These are phyloP conservation scores for Grapholita molesta DNA, from an alignment of 1,140 invertebrate genomes.

Conservation along the genomic window DNA sequence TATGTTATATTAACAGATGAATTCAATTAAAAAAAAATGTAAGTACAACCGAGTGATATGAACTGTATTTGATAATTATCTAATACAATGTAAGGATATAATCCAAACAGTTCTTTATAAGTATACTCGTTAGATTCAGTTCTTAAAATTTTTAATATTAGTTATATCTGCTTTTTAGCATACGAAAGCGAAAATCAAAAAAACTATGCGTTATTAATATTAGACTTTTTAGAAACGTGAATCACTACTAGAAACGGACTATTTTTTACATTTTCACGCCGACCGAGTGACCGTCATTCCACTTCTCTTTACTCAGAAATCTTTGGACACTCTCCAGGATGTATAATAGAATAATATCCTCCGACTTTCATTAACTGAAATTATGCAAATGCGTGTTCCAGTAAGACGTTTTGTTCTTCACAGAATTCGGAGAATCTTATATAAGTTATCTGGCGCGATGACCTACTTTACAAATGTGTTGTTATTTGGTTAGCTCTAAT, in stretches of 20 bases:
- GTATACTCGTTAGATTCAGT: too few species aligned
- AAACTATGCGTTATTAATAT: not conserved
- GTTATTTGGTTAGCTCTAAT: slow-evolving; percentile 10
- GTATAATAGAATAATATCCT: slow-evolving; percentile 6
- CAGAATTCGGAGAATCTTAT: slow-evolving; percentile 16
- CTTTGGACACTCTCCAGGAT: slow-evolving; percentile 12
- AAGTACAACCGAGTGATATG: too few species aligned
- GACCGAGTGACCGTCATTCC: slow-evolving; percentile 9
- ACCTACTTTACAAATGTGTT: slow-evolving; percentile 12
- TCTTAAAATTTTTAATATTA: too few species aligned
- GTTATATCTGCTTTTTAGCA: not conserved
- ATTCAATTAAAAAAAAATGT: too few species aligned
- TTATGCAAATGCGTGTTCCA: slow-evolving; percentile 14
- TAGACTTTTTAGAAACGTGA: not conserved
- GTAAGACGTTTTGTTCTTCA: not conserved
- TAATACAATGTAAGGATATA: not conserved
- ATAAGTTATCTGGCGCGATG: slow-evolving; percentile 4
- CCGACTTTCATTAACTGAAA: slow-evolving; percentile 10
- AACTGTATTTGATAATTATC: too few species aligned
- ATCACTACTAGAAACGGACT: not conserved
- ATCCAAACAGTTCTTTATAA: too few species aligned
- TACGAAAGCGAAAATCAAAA: not conserved
- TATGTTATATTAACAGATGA: too few species aligned
- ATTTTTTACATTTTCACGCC: not conserved
- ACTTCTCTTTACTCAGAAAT: not conserved